These are phyloP conservation scores for Simalia tracyae DNA, from an alignment of 2,797 vertebrate genomes.

Conservation along the genomic window DNA sequence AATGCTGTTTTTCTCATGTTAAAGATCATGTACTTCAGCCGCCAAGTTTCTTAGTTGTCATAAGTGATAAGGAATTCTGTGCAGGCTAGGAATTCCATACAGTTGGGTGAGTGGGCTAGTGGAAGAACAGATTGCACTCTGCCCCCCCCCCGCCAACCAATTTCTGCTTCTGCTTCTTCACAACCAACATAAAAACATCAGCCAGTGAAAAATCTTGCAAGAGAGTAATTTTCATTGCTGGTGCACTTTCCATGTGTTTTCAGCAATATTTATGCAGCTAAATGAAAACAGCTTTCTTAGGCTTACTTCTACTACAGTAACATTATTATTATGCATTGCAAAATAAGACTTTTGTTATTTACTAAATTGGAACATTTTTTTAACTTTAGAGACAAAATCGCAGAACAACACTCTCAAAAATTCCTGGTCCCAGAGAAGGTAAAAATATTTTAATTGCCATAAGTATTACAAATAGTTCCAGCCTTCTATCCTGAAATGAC, in stretches of 20 bases:
- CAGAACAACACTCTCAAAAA: slow-evolving; percentile 83
- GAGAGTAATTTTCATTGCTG: not conserved
- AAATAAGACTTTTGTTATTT: not conserved
- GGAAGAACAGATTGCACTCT: not conserved
- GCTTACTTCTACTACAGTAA: not conserved
- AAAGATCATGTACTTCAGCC: not conserved
- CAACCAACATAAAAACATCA: not conserved
- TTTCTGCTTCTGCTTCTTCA: not conserved
- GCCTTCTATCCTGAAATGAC: not conserved
- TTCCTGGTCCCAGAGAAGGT: slow-evolving; percentile 84
- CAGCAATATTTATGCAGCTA: not conserved
- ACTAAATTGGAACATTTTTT: not conserved
- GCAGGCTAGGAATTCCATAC: not conserved
- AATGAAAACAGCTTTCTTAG: not conserved
- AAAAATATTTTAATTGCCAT: slow-evolving; percentile 51
- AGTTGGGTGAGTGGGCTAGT: too few species aligned
- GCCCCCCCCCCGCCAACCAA: not conserved
- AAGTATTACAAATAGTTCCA: not conserved
- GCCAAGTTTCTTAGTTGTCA: not conserved
- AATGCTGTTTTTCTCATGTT: not conserved
- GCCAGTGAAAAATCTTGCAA: not conserved
- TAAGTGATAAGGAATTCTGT: not conserved
- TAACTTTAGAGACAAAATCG: slow-evolving; percentile 79
- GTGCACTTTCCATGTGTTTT: not conserved
- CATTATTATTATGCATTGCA: not conserved